phyloP scores from a whole-genome alignment of 2,113 vertebrate genomes.

The Solea senegalensis region DNA sequence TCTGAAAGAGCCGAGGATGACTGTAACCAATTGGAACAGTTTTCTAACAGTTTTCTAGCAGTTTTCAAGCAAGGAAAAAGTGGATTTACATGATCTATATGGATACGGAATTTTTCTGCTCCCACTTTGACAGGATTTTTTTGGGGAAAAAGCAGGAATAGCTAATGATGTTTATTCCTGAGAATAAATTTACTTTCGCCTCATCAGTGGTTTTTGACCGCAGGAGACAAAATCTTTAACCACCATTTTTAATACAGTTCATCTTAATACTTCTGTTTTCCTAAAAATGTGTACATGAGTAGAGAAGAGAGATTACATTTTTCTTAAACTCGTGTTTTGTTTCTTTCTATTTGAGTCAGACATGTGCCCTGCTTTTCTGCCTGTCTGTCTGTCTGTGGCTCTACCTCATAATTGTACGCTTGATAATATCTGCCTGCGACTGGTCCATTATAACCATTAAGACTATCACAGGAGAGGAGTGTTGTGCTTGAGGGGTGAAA shows the following conservation, averaged over 20 bases:
- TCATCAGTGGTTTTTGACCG: too few relatives aligned
- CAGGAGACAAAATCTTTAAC: too few relatives aligned
- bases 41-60: too few relatives aligned
- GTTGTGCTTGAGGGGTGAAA: constrained; percentile 69
- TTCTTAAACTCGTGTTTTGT: constrained; percentile 8
- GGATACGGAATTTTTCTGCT: not conserved
- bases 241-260: too few relatives aligned
- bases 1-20: not conserved
- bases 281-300: not conserved
- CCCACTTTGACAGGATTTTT: not conserved
- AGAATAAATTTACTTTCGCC: too few relatives aligned
- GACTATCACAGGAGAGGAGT: constrained; percentile 47
- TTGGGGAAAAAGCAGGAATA: not conserved
- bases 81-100: not conserved
- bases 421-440: constrained; percentile 55
- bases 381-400: constrained; percentile 47
- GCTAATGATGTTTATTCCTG: not conserved
- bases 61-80: too few relatives aligned
- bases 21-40: not conserved
- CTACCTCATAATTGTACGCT: constrained; percentile 66
- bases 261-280: not conserved
- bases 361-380: constrained; percentile 22
- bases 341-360: constrained; percentile 37
- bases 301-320: not conserved
- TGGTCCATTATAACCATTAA: constrained; percentile 63